Evolutionary conservation across 2,113 vertebrate species (phyloP).

Genomic region (Cyanistes caeruleus): DNA sequence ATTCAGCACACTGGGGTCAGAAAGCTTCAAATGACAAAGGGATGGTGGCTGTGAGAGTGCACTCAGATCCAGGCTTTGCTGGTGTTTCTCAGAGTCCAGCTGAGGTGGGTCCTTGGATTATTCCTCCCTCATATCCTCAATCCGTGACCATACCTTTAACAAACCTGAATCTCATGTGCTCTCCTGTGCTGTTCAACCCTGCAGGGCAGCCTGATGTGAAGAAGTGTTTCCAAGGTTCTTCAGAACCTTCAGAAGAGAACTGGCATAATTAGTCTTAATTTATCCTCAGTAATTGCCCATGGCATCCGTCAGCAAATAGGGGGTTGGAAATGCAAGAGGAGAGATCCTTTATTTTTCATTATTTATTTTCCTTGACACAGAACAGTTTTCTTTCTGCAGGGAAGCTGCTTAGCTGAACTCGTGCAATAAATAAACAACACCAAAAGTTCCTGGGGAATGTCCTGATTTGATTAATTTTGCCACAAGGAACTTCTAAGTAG

Average conservation of each 20-base stretch:
- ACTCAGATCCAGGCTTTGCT: background rate
- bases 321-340: background rate
- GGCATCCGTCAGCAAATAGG: conserved; percentile 16
- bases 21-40: background rate
- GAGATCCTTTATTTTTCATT: conserved; percentile 30
- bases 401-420: background rate
- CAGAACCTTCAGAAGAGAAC: conserved; percentile 26
- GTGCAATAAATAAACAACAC: conserved; percentile 31
- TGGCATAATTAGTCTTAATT: conserved; percentile 55
- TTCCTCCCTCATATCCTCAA: background rate
- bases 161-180: background rate
- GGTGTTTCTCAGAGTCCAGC: background rate
- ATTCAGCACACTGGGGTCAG: background rate
- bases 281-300: conserved; percentile 32
- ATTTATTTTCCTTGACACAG: background rate
- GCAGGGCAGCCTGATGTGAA: background rate
- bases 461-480: conserved; percentile 63
- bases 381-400: conserved; percentile 1
- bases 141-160: background rate
- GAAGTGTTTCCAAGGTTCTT: conserved; percentile 23
- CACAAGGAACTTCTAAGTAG: conserved; percentile 5
- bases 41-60: background rate
- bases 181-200: background rate
- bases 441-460: background rate
- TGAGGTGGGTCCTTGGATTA: background rate